Conservation (phyloP, 2,888 invertebrate genomes). For the Prenolepis imparis region DNA sequence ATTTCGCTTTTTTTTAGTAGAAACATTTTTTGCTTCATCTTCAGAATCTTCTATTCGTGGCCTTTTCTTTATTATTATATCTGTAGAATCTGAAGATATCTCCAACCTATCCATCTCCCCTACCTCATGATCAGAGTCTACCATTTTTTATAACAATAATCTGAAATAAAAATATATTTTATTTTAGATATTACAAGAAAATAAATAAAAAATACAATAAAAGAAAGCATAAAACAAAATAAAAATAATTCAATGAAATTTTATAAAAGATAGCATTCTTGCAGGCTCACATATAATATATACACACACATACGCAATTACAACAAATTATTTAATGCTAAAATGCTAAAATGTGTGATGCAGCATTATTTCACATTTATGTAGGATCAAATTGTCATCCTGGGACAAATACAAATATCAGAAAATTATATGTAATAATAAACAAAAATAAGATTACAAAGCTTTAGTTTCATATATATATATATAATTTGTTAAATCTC, state of each 20-base stretch:
- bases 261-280: background rate
- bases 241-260: background rate
- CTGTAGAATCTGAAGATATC: constrained; percentile 44
- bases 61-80: constrained; percentile 69
- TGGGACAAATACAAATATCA: background rate
- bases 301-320: background rate
- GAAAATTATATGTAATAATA: background rate
- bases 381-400: background rate
- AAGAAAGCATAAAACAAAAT: background rate
- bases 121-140: constrained; percentile 77
- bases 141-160: constrained; percentile 71
- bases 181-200: background rate
- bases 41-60: constrained; percentile 70
- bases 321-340: background rate
- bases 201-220: background rate
- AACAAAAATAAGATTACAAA: background rate
- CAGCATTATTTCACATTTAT: background rate
- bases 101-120: constrained; percentile 61
- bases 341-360: background rate
- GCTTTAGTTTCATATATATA: background rate
- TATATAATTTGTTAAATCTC: background rate
- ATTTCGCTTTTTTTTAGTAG: constrained; percentile 67
- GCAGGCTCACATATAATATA: background rate
- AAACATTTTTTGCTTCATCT: constrained; percentile 68
- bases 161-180: constrained; percentile 37